Evolutionary conservation across 2,797 vertebrate species (phyloP), one percentile per base, ranked within the genome.

Genomic region (Hippocampus kuda): DNA sequence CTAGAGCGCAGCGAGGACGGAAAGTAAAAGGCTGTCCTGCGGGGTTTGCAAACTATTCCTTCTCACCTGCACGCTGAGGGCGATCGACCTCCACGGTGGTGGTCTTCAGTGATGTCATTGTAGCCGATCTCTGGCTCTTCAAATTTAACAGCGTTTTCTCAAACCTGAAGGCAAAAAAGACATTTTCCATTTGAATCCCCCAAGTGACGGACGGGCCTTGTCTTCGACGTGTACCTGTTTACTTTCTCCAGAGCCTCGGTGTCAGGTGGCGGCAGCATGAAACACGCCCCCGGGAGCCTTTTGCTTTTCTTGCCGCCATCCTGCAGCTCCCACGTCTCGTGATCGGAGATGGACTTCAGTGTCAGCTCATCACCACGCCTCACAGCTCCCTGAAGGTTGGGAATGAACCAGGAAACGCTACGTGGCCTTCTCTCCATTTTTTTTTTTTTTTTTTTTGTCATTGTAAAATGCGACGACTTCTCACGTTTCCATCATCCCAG

Each of bases 211-310:
- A 48, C 24, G 16, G 56, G 16, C 26, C 27, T 13, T 2, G 15
- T 16, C 2, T 15, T 42, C 66, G 24, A 42, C 51, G 38, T 12
- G 49, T 13, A 98, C 96, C 91, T 88, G 2, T 91, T 88, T 66
- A 92, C 86, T 70, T 76, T 91, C 13, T 92, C 90, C 60, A 89
- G 71, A 6, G 92, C 91, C 3, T 95, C 93, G 0, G 71, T 70
- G 69, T 98, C 93, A 3, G 96, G 94, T 0, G 95, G 90, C 3
- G 92, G 94, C 72, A 97, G 84, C 79, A 87, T 85, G 79, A 98
- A 92, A 78, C 95, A 98, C 8, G 87, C 89, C 5, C 93, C 93
- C 0, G 96, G 95, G 44, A 91, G 89, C 0, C 81, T 81, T 74
- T 87, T 93, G 49, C 76, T 85, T 71, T 83, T 79, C 1, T 92